Percentiles rank a stretch among this genome's conserved stretches.
phyloP scores from a whole-genome alignment of 2,797 vertebrate species.

The Sciurus carolinensis region DNA sequence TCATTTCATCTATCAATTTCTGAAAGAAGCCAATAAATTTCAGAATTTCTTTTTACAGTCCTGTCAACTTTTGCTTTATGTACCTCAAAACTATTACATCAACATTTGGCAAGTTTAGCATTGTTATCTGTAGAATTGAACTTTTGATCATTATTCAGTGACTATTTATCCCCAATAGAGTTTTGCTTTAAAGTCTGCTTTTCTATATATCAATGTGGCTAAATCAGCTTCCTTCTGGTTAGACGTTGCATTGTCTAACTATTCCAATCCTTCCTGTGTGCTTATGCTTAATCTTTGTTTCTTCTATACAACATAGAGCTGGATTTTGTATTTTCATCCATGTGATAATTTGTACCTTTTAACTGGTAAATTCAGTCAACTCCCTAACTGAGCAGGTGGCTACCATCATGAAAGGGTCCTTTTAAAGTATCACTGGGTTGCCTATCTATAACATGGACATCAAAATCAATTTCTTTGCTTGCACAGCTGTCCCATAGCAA shows the following conservation, averaged over 20 bases:
- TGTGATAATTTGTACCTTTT: constrained; percentile 49
- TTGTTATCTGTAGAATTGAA: constrained; percentile 42
- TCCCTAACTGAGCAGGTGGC: constrained; percentile 19
- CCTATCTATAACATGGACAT: neutral
- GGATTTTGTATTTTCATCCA: constrained; percentile 46
- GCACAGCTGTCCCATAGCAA: constrained; percentile 46
- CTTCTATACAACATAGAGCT: neutral
- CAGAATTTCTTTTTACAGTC: constrained; percentile 33
- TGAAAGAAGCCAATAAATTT: constrained; percentile 30
- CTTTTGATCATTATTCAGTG: constrained; percentile 21
- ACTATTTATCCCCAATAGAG: neutral
- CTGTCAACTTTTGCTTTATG: constrained; percentile 10
- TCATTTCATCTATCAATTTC: constrained; percentile 39
- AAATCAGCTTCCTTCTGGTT: constrained; percentile 45
- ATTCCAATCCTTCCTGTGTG: constrained; percentile 1
- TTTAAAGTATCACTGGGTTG: constrained; percentile 23
- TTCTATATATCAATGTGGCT: constrained; percentile 5
- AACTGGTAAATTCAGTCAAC: constrained; percentile 44
- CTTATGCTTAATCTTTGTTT: constrained; percentile 37
- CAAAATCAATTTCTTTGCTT: neutral
- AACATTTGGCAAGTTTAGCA: neutral
- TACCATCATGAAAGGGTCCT: constrained; percentile 42
- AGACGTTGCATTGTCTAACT: constrained; percentile 20
- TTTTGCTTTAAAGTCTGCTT: constrained; percentile 50
- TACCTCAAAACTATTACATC: constrained; percentile 27